Evolutionary conservation across 2,888 invertebrate genomes (phyloP), one percentile per base, ranked within the genome.

Genomic region (Papilio protenor): DNA sequence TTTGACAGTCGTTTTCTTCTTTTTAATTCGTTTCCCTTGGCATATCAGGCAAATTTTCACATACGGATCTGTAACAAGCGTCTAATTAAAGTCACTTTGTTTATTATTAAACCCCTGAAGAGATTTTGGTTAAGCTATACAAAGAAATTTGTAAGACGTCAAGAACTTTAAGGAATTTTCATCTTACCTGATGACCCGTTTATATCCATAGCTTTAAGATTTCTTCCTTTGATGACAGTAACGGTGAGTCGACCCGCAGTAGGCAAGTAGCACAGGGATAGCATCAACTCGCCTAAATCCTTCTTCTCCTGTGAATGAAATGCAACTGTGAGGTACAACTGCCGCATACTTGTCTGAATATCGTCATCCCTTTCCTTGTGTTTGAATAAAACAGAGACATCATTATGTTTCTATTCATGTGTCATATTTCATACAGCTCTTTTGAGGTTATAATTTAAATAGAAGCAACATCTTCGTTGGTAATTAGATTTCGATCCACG

Each of bases 131-230:
- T 3, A n/a, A 69, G 10, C 11, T n/a, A 18, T 27, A 10, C 57
- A 76, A 64, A n/a, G 16, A 55, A 47, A 27, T 66, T 55, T 8
- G 11, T 27, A 66, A 23, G 64, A 59, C 23, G 59, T 23, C 10
- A 12, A 21, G 21, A 11, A 10, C 27, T 33, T 40, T 40, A 40
- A 40, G 5, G 14, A 14, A 23, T 23, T 59, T 23, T 79, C 10
- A 61, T 57, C n/a, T 90, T 87, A 98, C 98, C 98, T 84, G 98
- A 98, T 49, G 98, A 97, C 83, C 98, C 99, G 57, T 98, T 98
- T 85, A 98, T 98, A 87, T 98, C 99, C 96, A 98, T 98, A 49
- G 98, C 98, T 88, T 98, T 97, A 23, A 99, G 95, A 88, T 98
- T 98, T 81, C 98, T 95, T 0, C 98, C 98, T 91, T 99, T 99